Percentiles rank a stretch among this genome's conserved stretches.
These are phyloP conservation scores for Megaustenia siamemsis DNA, from an alignment of 2,888 invertebrate species.

Conservation along the genomic window DNA sequence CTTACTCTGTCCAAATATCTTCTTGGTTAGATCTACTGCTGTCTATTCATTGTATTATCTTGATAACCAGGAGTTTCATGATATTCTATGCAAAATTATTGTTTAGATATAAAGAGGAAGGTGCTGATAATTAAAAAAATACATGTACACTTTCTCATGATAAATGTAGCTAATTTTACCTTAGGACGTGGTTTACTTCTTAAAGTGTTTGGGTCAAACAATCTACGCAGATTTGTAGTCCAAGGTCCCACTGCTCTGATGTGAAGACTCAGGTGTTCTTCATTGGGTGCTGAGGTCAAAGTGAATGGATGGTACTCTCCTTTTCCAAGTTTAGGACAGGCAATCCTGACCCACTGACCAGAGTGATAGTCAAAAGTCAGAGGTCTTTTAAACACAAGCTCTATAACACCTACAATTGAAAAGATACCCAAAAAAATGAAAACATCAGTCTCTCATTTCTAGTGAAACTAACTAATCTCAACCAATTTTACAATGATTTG, in stretches of 20 bases:
- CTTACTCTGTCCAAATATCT: no score
- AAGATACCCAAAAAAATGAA: background rate
- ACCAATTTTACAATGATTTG: background rate
- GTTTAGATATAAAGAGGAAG: background rate
- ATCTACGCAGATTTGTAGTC: slow-evolving; percentile 82
- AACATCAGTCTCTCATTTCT: no score
- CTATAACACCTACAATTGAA: slow-evolving; percentile 82
- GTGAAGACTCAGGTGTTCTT: slow-evolving; percentile 83
- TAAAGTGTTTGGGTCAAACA: slow-evolving; percentile 68
- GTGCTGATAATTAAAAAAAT: background rate
- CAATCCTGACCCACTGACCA: slow-evolving; percentile 85
- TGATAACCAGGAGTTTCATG: no score
- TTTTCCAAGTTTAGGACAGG: slow-evolving; percentile 82
- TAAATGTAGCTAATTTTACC: slow-evolving; percentile 4
- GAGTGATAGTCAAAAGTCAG: slow-evolving; percentile 84
- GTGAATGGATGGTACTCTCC: slow-evolving; percentile 85
- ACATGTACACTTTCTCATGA: background rate
- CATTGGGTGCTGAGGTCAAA: slow-evolving; percentile 84
- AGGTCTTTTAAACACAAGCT: slow-evolving; percentile 83
- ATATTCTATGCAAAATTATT: no score
- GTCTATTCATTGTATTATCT: no score
- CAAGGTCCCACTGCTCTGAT: slow-evolving; percentile 85
- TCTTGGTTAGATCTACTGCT: no score
- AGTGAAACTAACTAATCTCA: background rate
- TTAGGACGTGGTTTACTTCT: slow-evolving; percentile 29